Percentiles rank a stretch among this genome's conserved stretches.
These are phyloP conservation scores for Cryptotis parvus DNA, from an alignment of 2,113 vertebrate species.

Conservation along the genomic window DNA sequence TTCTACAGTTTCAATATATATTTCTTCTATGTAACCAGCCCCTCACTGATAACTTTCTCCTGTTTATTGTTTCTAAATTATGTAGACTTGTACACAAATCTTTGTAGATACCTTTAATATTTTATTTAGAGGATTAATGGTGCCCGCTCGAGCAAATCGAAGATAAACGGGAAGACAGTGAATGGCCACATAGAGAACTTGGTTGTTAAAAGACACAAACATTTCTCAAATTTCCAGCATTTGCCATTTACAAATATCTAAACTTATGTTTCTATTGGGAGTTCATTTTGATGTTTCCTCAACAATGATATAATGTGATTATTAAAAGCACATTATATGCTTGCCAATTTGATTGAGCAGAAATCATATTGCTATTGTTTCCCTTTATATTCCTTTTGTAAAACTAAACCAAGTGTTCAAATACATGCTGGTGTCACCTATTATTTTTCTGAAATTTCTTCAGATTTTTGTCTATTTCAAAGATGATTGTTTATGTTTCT, in stretches of 20 bases:
- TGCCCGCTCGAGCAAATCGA: too few relatives aligned
- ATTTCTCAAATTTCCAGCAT: slow-evolving; percentile 7
- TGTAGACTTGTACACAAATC: not conserved
- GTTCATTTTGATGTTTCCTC: not conserved
- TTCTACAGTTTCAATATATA: not conserved
- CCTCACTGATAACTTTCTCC: not conserved
- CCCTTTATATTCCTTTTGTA: not conserved
- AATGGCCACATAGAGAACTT: slow-evolving; percentile 3
- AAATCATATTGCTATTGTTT: not conserved
- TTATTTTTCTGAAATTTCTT: not conserved
- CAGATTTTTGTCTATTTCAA: not conserved
- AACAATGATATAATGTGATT: too few relatives aligned
- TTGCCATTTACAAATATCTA: not conserved
- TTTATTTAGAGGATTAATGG: not conserved
- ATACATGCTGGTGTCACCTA: not conserved
- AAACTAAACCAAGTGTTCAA: not conserved
- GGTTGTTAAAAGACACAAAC: not conserved
- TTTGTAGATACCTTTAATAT: slow-evolving; percentile 7
- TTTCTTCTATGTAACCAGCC: not conserved
- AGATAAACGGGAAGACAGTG: too few relatives aligned
- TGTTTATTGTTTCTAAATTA: slow-evolving; percentile 42
- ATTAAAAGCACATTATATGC: slow-evolving; percentile 2
- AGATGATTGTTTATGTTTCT: not conserved
- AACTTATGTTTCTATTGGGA: not conserved
- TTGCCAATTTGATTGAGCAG: slow-evolving; percentile 25